Base-by-base conservation (phyloP, 2,888 invertebrate genomes). In the Latheticus oryzae region DNA sequence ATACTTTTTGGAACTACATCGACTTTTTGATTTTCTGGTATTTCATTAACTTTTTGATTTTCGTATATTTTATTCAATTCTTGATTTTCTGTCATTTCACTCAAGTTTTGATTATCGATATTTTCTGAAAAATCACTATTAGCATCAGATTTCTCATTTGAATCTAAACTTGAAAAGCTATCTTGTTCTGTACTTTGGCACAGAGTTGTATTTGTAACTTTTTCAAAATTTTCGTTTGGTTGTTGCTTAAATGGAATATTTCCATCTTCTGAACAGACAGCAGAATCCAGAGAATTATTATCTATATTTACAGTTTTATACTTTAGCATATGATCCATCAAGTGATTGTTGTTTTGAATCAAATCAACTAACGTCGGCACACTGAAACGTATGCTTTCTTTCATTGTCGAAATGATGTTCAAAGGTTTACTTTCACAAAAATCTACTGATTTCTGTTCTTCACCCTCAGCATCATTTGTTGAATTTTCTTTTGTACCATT, bases 81-180 rank as follows among this genome's bases (percentile, higher is more conserved):
- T 30, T 68, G 74, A 40, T 71, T 67, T 58, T 78, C 75, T 23
- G 78, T 72, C 15, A 76, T 73, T 42, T 74, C 73, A 12, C 75
- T 77, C 28, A 79, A 61, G 62, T n/a, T n/a, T n/a, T n/a, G n/a
- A n/a, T n/a, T n/a, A 58, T 69, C 62, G 19, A 58, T 48, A 24
- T 54, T 61, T 9, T 48, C 37, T 13, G 9, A 4, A 12, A 47
- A 24, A 2, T 38, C 45, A 1, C 33, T 2, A 1, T 40, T 38
- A n/a, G 16, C 28, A 7, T 28, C 45, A 7, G 24, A 19, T 9
- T 12, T 15, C 5, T 51, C 55, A 19, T 69, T 69, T 19, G 68
- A 35, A 47, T 67, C 67, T 9, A 70, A 53, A 57, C 67, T 68
- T 1, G 66, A 61, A 37, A 56, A 64, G 5, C 52, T 45, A 38